phyloP scores from a whole-genome alignment of 2,797 vertebrate genomes.

The Eulemur albifrons region DNA sequence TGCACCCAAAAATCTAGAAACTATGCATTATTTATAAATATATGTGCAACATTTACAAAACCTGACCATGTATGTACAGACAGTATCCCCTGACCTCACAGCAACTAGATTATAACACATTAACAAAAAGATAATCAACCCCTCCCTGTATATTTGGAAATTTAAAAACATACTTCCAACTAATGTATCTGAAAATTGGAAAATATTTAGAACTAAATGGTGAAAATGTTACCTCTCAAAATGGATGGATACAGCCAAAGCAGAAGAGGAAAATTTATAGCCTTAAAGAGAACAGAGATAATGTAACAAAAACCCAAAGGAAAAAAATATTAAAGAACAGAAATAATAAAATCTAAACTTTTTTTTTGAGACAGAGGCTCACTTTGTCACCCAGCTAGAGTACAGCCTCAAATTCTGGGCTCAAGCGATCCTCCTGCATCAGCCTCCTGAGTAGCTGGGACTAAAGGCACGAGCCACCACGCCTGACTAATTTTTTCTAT shows the following conservation, averaged over 20 bases:
- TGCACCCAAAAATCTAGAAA: not conserved
- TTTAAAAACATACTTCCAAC: not conserved
- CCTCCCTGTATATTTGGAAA: not conserved
- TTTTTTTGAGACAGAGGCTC: too few species aligned
- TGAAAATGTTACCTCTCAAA: not conserved
- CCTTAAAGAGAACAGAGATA: not conserved
- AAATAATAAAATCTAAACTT: not conserved
- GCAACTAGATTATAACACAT: not conserved
- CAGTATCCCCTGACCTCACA: not conserved
- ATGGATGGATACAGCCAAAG: not conserved
- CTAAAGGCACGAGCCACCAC: too few species aligned
- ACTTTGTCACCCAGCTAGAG: too few species aligned
- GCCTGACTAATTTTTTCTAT: too few species aligned
- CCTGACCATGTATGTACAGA: not conserved
- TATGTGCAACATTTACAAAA: not conserved
- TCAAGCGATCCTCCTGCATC: too few species aligned
- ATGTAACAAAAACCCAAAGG: not conserved
- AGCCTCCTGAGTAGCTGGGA: too few species aligned
- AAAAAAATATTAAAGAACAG: not conserved
- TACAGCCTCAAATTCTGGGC: too few species aligned
- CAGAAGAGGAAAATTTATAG: not conserved
- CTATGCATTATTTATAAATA: not conserved
- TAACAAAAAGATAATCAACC: not conserved
- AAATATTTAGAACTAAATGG: conserved; percentile 1
- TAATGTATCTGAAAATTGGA: not conserved